phyloP scores from a whole-genome alignment of 2,797 vertebrate genomes.

The Dromococcyx pavoninus region DNA sequence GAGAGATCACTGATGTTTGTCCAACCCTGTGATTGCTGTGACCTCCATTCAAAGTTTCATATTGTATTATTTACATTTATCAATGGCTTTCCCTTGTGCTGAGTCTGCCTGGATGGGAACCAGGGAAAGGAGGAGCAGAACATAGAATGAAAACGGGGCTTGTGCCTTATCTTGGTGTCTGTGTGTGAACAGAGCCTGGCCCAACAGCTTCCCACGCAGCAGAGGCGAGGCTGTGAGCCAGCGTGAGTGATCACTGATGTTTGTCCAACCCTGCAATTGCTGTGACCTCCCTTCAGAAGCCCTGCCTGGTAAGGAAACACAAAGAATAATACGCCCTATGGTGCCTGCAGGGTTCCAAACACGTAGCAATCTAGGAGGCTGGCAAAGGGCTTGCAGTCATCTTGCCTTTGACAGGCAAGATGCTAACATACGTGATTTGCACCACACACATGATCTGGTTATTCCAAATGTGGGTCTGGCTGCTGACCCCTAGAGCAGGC shows the following conservation, averaged over 20 bases:
- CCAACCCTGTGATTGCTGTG: background rate
- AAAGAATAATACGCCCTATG: fast-evolving
- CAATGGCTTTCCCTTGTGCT: no score
- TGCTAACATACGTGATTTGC: fast-evolving
- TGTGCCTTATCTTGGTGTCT: fast-evolving
- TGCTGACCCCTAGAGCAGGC: background rate
- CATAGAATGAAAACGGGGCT: fast-evolving
- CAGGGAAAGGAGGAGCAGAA: background rate
- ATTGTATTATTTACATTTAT: no score
- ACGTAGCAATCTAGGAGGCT: fast-evolving
- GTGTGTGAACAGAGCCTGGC: fast-evolving
- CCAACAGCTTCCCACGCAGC: fast-evolving
- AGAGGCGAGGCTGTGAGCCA: background rate
- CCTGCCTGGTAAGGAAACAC: background rate
- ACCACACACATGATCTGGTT: fast-evolving
- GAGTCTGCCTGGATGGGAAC: fast-evolving
- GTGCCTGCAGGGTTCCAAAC: no score
- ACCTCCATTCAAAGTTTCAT: no score
- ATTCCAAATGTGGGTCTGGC: no score
- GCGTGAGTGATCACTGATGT: fast-evolving
- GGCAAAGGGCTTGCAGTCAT: background rate
- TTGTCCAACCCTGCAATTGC: background rate
- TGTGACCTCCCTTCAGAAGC: background rate
- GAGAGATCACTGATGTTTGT: fast-evolving
- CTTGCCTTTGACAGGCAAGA: fast-evolving